A percentile compares a stretch with the other conserved stretches of the same genome.
Conservation (phyloP, 1,140 invertebrate species). For the Hydropsyche tenuis region DNA sequence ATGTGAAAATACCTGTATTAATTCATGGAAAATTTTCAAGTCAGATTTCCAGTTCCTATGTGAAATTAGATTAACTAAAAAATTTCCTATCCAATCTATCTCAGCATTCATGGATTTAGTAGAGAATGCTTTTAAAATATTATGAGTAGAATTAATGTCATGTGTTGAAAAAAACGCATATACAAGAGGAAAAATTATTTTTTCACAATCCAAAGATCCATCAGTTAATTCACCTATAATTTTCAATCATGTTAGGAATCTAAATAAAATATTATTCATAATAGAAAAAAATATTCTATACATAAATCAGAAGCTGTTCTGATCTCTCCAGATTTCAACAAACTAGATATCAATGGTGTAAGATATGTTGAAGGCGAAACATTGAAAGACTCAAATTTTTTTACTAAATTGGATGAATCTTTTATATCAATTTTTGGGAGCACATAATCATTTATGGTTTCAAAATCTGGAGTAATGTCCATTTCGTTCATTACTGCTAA, state of each 20-base stretch:
- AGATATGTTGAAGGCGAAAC: constrained; percentile 55
- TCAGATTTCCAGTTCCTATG: constrained; percentile 47
- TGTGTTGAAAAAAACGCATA: constrained; percentile 47
- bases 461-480: constrained; percentile 61
- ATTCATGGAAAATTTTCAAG: constrained; percentile 42
- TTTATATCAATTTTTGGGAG: constrained; percentile 61
- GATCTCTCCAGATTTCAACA: constrained; percentile 59
- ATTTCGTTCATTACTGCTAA: constrained; percentile 61
- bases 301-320: constrained; percentile 59
- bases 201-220: constrained; percentile 49
- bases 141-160: constrained; percentile 47
- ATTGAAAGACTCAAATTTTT: constrained; percentile 59
- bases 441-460: constrained; percentile 63
- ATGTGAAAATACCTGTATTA: constrained; percentile 48
- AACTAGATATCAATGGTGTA: constrained; percentile 60
- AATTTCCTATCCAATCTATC: constrained; percentile 50
- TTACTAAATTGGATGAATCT: constrained; percentile 58
- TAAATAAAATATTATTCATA: constrained; percentile 16
- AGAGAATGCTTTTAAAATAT: constrained; percentile 52
- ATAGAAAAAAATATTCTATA: constrained; percentile 49
- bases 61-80: constrained; percentile 44
- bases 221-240: constrained; percentile 46
- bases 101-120: constrained; percentile 26
- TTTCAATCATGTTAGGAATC: background rate
- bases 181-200: constrained; percentile 51